Percentiles rank a stretch among this genome's conserved stretches.
These are phyloP conservation scores for Sclerurus mexicanus DNA, from an alignment of 2,113 vertebrate genomes.

Conservation along the genomic window DNA sequence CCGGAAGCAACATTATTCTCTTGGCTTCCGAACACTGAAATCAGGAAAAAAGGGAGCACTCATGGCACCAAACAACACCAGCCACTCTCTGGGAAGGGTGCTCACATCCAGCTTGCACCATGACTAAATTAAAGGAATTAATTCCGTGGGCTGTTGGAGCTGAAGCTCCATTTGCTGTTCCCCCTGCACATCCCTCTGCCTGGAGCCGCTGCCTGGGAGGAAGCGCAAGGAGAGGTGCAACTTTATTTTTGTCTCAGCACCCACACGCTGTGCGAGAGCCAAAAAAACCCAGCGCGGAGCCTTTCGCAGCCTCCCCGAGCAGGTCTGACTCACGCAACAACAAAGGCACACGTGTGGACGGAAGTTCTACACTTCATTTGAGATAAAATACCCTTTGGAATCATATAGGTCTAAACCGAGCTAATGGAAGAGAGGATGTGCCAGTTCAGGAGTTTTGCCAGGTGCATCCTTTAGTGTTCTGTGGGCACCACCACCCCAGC, in stretches of 20 bases:
- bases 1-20: neutral
- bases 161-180: neutral
- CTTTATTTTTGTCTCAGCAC: conserved; percentile 32
- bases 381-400: neutral
- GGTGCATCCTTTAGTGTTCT: neutral
- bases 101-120: neutral
- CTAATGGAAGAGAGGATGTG: neutral
- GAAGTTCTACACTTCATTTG: neutral
- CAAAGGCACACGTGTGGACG: conserved; percentile 20
- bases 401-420: neutral
- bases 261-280: conserved; percentile 10
- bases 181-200: neutral
- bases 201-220: neutral
- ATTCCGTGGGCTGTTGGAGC: neutral
- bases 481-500: neutral
- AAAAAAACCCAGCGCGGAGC: neutral
- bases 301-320: neutral
- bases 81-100: neutral
- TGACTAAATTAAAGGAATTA: neutral
- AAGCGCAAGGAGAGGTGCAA: conserved; percentile 10
- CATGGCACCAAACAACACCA: neutral
- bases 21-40: neutral
- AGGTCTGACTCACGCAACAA: conserved; percentile 29
- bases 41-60: neutral
- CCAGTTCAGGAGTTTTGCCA: neutral